Evolutionary conservation across 2,797 vertebrate genomes (phyloP), one percentile per base, ranked within the genome.

Genomic region (Enteromius anoplus): DNA sequence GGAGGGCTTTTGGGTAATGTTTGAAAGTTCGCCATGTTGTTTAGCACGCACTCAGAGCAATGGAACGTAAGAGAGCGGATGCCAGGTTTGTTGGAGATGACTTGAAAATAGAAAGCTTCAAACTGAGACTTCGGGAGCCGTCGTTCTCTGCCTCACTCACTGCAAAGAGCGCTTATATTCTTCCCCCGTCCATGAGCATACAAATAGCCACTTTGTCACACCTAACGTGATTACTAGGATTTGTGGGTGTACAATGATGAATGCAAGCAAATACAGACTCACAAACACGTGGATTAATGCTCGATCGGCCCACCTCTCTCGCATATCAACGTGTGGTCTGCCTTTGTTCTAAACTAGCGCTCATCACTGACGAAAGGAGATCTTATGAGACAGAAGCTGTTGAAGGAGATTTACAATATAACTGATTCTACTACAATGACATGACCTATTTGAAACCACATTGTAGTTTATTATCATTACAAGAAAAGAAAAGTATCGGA

Each of bases 201-300:
- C 81, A 83, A 85, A 84, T 64, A 87, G 77, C 65, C 81, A 66
- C 84, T 89, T 89, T 89, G 87, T 88, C 85, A 84, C 85, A 87
- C 87, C 82, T 86, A 88, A 89, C 79, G 71, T 86, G 87, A 87
- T 89, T 88, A 88, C 55, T 71, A 81, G 80, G 84, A 85, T 87
- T 87, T 83, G 88, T 85, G 88, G 88, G 85, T 83, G 85, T 78
- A 81, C 79, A 82, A 84, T 83, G 85, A 86, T 86, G 80, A 85
- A 89, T 80, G 80, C 78, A 82, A 65, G 76, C 64, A 58, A 82
- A 83, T 47, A 79, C 78, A 84, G 80, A 88, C 73, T 78, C 84
- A 81, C 87, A 88, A 86, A 88, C 86, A 88, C 78, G 75, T 68
- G 87, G 88, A 89, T 89, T 89, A 88, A 86, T 87, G 84, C 73